Evolutionary conservation across 2,113 vertebrate species (phyloP).

Genomic region (Octodon degus): DNA sequence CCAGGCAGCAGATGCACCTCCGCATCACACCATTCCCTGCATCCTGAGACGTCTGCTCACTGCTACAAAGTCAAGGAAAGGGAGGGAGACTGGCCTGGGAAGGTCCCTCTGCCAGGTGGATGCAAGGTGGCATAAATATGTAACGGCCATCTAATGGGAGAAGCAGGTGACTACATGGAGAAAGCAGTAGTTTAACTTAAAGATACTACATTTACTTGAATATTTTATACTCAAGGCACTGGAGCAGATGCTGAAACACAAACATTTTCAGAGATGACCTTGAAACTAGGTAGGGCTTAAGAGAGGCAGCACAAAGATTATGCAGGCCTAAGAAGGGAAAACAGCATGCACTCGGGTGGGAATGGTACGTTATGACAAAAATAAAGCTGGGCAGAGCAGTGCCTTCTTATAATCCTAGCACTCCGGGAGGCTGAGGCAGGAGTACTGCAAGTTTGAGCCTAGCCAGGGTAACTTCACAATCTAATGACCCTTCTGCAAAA

Average conservation of each 20-base stretch:
- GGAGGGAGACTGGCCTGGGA: not conserved
- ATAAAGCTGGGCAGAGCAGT: not conserved
- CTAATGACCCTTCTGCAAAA: not conserved
- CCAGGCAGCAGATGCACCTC: not conserved
- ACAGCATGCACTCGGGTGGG: too few relatives aligned
- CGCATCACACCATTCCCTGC: fast-evolving
- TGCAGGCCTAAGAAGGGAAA: not conserved
- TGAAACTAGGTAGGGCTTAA: not conserved
- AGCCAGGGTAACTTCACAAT: not conserved
- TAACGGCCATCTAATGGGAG: not conserved
- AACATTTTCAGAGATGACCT: not conserved
- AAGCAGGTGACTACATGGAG: not conserved
- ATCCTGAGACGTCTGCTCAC: not conserved
- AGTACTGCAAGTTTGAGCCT: not conserved
- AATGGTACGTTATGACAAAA: too few relatives aligned
- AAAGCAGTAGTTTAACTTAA: not conserved
- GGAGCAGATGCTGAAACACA: not conserved
- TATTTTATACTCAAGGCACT: not conserved
- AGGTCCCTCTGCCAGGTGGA: not conserved
- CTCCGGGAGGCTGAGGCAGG: not conserved
- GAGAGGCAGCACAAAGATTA: not conserved
- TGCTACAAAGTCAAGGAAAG: not conserved
- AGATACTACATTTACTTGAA: not conserved
- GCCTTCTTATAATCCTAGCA: not conserved
- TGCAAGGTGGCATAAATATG: not conserved